These are phyloP conservation scores for Nerophis lumbriciformis DNA, from an alignment of 2,113 vertebrate genomes.

Conservation along the genomic window DNA sequence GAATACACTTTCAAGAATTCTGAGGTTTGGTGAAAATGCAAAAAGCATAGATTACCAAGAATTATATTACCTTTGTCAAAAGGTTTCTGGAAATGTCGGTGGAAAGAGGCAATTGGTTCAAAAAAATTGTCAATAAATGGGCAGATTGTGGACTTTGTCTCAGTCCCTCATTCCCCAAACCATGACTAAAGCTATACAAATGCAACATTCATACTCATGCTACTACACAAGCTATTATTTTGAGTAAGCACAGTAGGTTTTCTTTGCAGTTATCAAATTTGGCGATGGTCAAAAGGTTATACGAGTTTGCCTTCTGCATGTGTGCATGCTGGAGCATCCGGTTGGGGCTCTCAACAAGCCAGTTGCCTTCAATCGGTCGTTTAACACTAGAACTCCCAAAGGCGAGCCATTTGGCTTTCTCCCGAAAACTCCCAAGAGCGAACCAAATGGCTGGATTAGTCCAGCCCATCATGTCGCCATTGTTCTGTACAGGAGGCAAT, in stretches of 20 bases:
- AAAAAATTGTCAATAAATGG: not conserved
- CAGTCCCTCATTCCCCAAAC: too few species aligned
- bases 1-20: not conserved
- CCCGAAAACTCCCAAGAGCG: too few species aligned
- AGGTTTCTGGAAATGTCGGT: not conserved
- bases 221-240: too few species aligned
- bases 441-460: too few species aligned
- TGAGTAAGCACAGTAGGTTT: not conserved
- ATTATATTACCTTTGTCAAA: not conserved
- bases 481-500: too few species aligned
- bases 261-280: not conserved
- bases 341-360: conserved; percentile 42
- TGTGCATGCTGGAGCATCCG: conserved; percentile 45
- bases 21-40: not conserved
- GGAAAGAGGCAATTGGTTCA: not conserved
- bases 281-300: conserved; percentile 17
- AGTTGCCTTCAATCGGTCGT: conserved; percentile 48
- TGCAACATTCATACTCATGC: too few species aligned
- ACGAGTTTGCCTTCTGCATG: conserved; percentile 26
- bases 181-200: too few species aligned
- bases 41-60: not conserved
- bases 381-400: too few species aligned
- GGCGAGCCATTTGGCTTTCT: too few species aligned
- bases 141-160: not conserved
- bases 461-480: too few species aligned